Base-by-base conservation (phyloP, 2,113 vertebrate species). In the Orientallactaga bullata region DNA sequence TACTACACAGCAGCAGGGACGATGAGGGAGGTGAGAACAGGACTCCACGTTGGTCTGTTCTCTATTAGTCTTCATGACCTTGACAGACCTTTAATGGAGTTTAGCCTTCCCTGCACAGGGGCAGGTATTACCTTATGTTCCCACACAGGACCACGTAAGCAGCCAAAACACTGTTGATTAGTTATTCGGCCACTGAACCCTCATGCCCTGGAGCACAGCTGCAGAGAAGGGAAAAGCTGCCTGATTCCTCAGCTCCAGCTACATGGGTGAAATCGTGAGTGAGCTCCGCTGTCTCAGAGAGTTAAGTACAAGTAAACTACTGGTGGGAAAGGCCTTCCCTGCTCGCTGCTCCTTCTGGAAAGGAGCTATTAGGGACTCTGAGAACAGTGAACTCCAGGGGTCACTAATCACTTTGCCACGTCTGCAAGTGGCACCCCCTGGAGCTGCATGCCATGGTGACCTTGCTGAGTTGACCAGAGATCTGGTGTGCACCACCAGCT, bases 21-120 rank as follows among this genome's bases (percentile, higher is more conserved):
- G 60, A 66, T 15, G 9, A 69, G 39, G 71, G 39, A 30, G 20
- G 3, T 28, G 6, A 35, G 24, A 42, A 42, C 65, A 37, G 68
- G 3, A 71, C 24, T 85, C 65, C 16, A 16, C 32, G 35, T n/a
- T 42, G 78, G 32, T 60, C 93, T 76, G 39, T 68, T 91, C 66
- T 66, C 84, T 24, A 15, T 26, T 60, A 74, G 85, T 80, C 90
- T 68, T 24, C 61, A 73, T 69, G 66, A 92, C 94, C 95, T 96
- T 93, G 79, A 35, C 7, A 60, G 80, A 77, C 89, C 39, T 91
- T 88, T 89, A 63, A 51, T 58, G 13, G 77, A 74, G 68, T 42
- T 24, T 32, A 35, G 37, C n/a, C 69, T 95, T 63, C 58, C 68
- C 35, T 55, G 1, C n/a, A 37, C 28, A 16, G 69, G 69, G 21